Evolutionary conservation across 92 coral and sea anemone genomes (phyloP).

Genomic region (Heliopora coerulea): DNA sequence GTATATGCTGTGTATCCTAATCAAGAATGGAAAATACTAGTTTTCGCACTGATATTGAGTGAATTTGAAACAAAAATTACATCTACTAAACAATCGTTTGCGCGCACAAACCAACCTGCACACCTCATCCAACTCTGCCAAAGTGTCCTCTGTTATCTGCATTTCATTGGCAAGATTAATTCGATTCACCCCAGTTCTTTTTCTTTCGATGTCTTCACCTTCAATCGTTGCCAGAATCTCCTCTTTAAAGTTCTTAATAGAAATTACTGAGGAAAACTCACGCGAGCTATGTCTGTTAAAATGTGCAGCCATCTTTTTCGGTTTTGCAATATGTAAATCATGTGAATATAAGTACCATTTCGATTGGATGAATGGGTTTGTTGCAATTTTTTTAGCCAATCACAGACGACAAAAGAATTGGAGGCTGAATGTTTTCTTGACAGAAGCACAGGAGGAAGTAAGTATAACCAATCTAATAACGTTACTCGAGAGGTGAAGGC

Average conservation of each 20-base stretch:
- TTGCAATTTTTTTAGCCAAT: neutral
- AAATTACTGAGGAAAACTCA: constrained; percentile 64
- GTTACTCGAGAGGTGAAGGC: too few relatives aligned
- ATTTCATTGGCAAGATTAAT: constrained; percentile 61
- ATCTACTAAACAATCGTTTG: too few relatives aligned
- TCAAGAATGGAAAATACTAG: too few relatives aligned
- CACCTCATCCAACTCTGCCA: constrained; percentile 78
- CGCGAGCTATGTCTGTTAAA: constrained; percentile 5
- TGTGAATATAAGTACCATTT: neutral
- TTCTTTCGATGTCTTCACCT: constrained; percentile 59
- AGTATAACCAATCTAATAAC: too few relatives aligned
- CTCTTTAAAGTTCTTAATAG: constrained; percentile 69
- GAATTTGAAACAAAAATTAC: too few relatives aligned
- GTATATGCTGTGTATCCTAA: too few relatives aligned
- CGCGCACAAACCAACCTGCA: constrained; percentile 93
- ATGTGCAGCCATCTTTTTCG: constrained; percentile 64
- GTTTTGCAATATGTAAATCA: neutral
- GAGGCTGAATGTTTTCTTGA: neutral
- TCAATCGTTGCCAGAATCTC: constrained; percentile 51
- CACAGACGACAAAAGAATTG: neutral
- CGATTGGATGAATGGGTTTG: neutral
- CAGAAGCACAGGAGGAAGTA: too few relatives aligned
- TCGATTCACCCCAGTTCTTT: constrained; percentile 36
- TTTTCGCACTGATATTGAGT: too few relatives aligned
- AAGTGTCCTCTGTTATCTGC: constrained; percentile 71